These are phyloP conservation scores for Montifringilla adamsi DNA, from an alignment of 2,113 vertebrate species.

Conservation along the genomic window DNA sequence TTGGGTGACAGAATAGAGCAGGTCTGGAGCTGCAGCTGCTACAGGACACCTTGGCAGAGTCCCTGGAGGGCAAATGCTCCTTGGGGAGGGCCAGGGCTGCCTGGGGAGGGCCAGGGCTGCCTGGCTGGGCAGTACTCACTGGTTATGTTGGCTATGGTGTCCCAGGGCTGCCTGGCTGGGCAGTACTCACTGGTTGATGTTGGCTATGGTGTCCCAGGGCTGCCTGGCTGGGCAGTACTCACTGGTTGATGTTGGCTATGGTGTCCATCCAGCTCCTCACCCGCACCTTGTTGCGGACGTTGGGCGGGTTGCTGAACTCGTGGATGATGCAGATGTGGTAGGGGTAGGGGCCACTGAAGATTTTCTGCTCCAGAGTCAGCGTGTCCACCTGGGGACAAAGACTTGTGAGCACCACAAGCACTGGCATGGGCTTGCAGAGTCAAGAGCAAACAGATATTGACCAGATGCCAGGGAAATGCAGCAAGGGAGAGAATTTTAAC, in stretches of 20 bases:
- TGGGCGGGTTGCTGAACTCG: constrained; percentile 97
- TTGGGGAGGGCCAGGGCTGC: constrained; percentile 51
- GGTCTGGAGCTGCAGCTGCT: background rate
- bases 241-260: constrained; percentile 97
- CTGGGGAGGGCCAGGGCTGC: no score
- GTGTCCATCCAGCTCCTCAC: constrained; percentile 99
- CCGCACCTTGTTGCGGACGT: constrained; percentile 96
- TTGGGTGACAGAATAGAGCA: background rate
- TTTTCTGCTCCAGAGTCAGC: constrained; percentile 87
- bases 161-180: no score
- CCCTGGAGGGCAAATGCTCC: constrained; percentile 67
- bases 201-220: no score
- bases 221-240: background rate
- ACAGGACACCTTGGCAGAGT: background rate
- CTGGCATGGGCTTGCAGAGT: background rate
- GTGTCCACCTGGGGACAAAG: constrained; percentile 85
- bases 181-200: background rate
- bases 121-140: no score
- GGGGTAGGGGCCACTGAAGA: constrained; percentile 94
- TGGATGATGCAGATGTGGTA: constrained; percentile 97
- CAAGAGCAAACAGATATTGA: background rate
- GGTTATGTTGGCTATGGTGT: no score
- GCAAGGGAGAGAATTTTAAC: background rate
- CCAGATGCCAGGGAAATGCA: background rate
- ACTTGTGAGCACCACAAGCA: background rate